A percentile compares a stretch with the other conserved stretches of the same genome.
These are phyloP conservation scores for Drosophila burlai DNA, from an alignment of 1,140 invertebrate genomes.

Conservation along the genomic window DNA sequence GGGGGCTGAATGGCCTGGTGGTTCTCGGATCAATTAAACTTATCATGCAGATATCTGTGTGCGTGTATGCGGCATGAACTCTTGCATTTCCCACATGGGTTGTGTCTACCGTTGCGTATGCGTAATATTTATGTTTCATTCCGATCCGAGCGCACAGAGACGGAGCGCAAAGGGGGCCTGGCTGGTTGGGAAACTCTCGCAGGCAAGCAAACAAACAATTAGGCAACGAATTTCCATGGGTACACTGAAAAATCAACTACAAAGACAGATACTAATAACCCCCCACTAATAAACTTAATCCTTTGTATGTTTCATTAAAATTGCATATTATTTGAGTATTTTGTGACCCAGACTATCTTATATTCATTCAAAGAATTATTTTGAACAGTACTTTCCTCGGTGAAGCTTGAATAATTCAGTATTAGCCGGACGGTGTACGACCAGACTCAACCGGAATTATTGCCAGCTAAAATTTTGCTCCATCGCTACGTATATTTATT, in stretches of 20 bases:
- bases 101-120: conserved; percentile 56
- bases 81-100: conserved; percentile 71
- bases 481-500: conserved; percentile 52
- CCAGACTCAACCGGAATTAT: conserved; percentile 52
- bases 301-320: background rate
- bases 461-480: conserved; percentile 42
- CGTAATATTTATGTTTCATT: conserved; percentile 83
- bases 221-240: conserved; percentile 45
- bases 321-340: background rate
- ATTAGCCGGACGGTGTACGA: conserved; percentile 3
- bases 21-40: conserved; percentile 72
- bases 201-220: conserved; percentile 71
- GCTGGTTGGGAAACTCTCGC: conserved; percentile 15
- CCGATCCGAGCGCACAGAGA: conserved; percentile 30
- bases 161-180: background rate
- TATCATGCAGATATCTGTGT: conserved; percentile 55
- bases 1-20: conserved; percentile 7
- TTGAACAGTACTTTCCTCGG: background rate
- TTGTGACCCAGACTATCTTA: too few species aligned
- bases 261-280: background rate
- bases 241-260: conserved; percentile 6
- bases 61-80: conserved; percentile 40
- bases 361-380: background rate
- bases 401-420: background rate
- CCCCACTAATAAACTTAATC: background rate